phyloP scores from a whole-genome alignment of 1,140 invertebrate species.

The Scaptomyza graminum region DNA sequence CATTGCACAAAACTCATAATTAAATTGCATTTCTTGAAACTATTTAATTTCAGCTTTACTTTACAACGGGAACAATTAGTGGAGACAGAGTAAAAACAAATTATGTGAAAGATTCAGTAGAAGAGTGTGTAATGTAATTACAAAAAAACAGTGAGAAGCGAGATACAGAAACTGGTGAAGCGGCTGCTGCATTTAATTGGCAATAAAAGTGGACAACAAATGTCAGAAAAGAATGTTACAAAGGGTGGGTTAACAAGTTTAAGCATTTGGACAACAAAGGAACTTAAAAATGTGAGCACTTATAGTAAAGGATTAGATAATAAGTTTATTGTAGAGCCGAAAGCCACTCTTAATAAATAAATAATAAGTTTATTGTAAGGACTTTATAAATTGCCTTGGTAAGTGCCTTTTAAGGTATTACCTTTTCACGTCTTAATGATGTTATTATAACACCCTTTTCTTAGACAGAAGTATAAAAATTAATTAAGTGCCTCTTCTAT shows the following conservation, averaged over 20 bases:
- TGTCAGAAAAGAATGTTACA: constrained; percentile 24
- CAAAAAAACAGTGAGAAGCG: constrained; percentile 20
- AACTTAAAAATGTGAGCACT: neutral
- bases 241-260: neutral
- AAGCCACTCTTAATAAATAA: too few species aligned
- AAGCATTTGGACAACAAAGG: neutral
- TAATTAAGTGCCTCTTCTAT: too few species aligned
- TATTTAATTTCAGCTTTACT: constrained; percentile 15
- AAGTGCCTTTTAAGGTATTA: too few species aligned
- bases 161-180: constrained; percentile 25
- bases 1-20: neutral
- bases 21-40: constrained; percentile 1
- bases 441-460: too few species aligned
- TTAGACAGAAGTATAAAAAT: too few species aligned
- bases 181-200: constrained; percentile 73
- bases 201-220: constrained; percentile 76
- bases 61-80: constrained; percentile 27
- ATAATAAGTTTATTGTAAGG: too few species aligned
- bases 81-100: constrained; percentile 25
- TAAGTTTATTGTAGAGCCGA: too few species aligned
- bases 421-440: too few species aligned
- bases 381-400: too few species aligned
- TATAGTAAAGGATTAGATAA: neutral
- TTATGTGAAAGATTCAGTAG: constrained; percentile 30
- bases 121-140: constrained; percentile 51